These are phyloP conservation scores for Ciconia boyciana DNA, from an alignment of 2,113 vertebrate species.

Conservation along the genomic window DNA sequence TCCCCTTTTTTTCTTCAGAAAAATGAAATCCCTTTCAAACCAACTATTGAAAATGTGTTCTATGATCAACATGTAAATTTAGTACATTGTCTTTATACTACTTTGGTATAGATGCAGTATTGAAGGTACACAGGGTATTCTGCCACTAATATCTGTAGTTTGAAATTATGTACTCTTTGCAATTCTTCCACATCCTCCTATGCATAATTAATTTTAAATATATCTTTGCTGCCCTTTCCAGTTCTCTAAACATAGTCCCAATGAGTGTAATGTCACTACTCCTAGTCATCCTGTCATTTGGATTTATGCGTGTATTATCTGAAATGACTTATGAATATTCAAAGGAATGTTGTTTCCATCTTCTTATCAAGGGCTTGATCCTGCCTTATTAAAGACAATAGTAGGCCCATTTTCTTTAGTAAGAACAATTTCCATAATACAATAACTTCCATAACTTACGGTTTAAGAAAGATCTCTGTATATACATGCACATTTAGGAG, in stretches of 20 bases:
- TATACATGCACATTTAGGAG: fast-evolving
- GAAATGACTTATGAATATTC: neutral
- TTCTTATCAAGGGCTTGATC: neutral
- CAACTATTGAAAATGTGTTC: neutral
- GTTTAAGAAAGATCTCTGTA: neutral
- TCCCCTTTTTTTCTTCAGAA: neutral
- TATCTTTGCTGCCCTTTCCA: neutral
- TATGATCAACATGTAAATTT: neutral
- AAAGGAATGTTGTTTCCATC: neutral
- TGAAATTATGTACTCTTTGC: neutral
- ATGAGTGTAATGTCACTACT: neutral
- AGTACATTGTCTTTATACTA: neutral
- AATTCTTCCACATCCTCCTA: neutral
- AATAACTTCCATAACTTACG: neutral
- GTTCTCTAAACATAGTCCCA: neutral
- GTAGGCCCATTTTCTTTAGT: neutral
- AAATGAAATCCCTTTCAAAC: neutral
- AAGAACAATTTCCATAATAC: neutral
- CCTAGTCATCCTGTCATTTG: neutral
- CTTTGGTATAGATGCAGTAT: neutral
- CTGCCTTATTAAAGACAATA: neutral
- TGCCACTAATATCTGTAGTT: neutral
- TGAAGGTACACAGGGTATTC: neutral
- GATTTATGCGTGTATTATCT: neutral
- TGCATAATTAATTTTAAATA: neutral